Evolutionary conservation across 2,113 vertebrate genomes (phyloP).

Genomic region (Lamprologus ornatipinnis): DNA sequence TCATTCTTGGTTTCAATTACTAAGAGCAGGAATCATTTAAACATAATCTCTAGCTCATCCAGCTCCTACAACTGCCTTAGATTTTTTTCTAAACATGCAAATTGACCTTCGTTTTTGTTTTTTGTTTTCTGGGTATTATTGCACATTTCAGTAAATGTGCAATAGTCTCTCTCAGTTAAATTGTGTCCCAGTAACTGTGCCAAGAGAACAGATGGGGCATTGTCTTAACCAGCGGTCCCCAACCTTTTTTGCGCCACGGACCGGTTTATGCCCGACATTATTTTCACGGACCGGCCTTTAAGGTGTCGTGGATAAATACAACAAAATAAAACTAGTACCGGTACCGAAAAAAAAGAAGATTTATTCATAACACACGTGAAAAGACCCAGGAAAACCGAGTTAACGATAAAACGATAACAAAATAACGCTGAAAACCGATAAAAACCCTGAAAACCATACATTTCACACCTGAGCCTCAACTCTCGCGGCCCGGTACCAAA

Average conservation of each 20-base stretch:
- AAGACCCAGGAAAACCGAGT: too few relatives aligned
- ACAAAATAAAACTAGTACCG: too few relatives aligned
- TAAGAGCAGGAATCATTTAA: conserved; percentile 1
- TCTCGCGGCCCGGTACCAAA: too few relatives aligned
- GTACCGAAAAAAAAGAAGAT: too few relatives aligned
- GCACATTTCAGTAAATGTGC: not conserved
- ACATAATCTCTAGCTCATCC: not conserved
- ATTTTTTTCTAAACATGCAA: not conserved
- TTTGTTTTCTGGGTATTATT: not conserved
- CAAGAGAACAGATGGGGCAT: not conserved
- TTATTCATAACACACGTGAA: too few relatives aligned
- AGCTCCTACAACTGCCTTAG: not conserved
- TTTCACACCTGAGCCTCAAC: too few relatives aligned
- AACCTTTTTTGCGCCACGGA: too few relatives aligned
- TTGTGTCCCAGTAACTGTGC: not conserved
- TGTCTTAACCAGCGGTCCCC: not conserved
- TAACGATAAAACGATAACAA: too few relatives aligned
- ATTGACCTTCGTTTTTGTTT: not conserved
- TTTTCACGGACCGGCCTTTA: too few relatives aligned
- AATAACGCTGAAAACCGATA: fast-evolving
- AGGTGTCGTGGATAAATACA: too few relatives aligned
- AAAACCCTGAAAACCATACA: fast-evolving
- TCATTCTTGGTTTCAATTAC: not conserved
- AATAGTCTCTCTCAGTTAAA: not conserved
- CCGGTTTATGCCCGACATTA: too few relatives aligned